phyloP scores from a whole-genome alignment of 2,797 vertebrate species.

The Champsocephalus esox region DNA sequence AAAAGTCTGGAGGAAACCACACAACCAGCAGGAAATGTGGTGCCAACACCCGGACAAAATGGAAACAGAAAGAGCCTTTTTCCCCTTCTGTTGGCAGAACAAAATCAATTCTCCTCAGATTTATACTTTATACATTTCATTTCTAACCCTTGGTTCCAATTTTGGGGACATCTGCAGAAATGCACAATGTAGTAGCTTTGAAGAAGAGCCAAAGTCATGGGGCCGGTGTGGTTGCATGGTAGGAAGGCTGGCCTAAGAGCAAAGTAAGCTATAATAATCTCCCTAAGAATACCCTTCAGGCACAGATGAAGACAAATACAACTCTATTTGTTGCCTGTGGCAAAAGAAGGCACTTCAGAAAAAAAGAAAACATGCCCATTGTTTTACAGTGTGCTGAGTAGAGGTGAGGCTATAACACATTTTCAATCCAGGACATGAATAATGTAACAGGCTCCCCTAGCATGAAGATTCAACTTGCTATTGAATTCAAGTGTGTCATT shows the following conservation, averaged over 20 bases:
- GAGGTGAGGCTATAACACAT: background rate
- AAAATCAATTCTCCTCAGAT: conserved; percentile 23
- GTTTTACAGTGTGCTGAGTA: background rate
- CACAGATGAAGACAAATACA: conserved; percentile 53
- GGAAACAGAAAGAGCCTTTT: conserved; percentile 26
- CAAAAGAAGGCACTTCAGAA: conserved; percentile 19
- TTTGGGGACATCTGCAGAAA: conserved; percentile 65
- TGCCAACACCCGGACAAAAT: conserved; percentile 55
- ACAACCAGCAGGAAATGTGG: conserved; percentile 61
- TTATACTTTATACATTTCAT: conserved; percentile 16
- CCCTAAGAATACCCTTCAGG: conserved; percentile 66
- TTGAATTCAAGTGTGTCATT: background rate
- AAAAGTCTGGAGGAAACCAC: conserved; percentile 60
- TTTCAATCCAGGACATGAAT: background rate
- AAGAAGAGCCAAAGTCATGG: conserved; percentile 54
- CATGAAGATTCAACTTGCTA: background rate
- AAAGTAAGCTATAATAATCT: conserved; percentile 65
- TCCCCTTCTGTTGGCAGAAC: conserved; percentile 1
- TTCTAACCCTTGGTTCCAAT: conserved; percentile 21
- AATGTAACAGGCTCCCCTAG: background rate
- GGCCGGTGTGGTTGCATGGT: conserved; percentile 55
- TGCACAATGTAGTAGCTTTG: conserved; percentile 47
- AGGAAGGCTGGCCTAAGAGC: conserved; percentile 47
- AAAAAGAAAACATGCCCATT: background rate
- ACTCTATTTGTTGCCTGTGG: conserved; percentile 30